These are phyloP conservation scores for Hypomecis punctinalis DNA, from an alignment of 2,888 invertebrate genomes.

Conservation along the genomic window DNA sequence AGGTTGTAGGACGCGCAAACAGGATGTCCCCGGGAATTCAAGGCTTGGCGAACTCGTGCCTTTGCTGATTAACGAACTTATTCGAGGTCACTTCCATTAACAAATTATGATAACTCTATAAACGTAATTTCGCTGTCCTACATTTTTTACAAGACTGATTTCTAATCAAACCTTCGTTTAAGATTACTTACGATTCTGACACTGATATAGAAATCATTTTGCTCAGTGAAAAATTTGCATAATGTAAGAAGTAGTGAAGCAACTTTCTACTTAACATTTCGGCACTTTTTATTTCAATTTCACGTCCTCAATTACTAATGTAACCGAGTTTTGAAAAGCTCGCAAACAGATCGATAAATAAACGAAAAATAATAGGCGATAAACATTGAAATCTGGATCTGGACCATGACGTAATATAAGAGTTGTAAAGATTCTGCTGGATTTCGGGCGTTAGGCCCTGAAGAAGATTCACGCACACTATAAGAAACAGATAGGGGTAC, in stretches of 20 bases:
- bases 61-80: conserved; percentile 6
- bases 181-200: background rate
- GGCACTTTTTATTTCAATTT: conserved; percentile 14
- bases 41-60: conserved; percentile 38
- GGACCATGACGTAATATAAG: conserved; percentile 3
- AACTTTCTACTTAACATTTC: conserved; percentile 16
- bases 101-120: background rate
- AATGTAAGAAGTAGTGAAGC: conserved; percentile 13
- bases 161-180: background rate
- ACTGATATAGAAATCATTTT: background rate
- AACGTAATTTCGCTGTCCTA: background rate
- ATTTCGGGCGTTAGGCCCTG: conserved; percentile 8
- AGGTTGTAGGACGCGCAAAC: conserved; percentile 50
- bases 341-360: conserved; percentile 19
- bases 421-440: conserved; percentile 7
- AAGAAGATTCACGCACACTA: conserved; percentile 10
- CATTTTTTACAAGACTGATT: background rate
- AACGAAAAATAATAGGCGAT: conserved; percentile 9
- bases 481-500: conserved; percentile 6
- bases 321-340: conserved; percentile 6
- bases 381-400: conserved; percentile 21
- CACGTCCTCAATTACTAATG: conserved; percentile 1
- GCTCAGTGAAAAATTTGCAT: background rate
- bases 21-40: conserved; percentile 47
- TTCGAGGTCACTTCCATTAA: conserved; percentile 12